A percentile compares a stretch with the other conserved stretches of the same genome.
Conservation (phyloP, 2,797 vertebrate genomes). For the Neomorphus geoffroyi region DNA sequence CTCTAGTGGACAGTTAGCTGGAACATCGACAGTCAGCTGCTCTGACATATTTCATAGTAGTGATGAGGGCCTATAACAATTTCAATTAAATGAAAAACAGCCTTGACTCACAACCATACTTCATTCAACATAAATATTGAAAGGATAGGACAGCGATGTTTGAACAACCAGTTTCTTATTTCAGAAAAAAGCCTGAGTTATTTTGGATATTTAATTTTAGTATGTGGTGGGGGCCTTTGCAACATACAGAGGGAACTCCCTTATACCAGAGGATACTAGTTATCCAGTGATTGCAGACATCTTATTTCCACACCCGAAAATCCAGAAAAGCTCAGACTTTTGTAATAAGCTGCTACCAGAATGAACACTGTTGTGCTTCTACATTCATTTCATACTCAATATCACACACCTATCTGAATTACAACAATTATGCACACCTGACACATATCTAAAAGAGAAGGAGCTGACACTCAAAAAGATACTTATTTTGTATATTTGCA, state of each 20-base stretch:
- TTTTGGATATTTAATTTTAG: neutral
- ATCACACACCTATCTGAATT: neutral
- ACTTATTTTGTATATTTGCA: neutral
- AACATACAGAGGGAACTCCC: neutral
- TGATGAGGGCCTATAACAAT: neutral
- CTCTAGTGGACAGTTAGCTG: neutral
- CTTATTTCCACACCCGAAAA: neutral
- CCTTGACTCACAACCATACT: neutral
- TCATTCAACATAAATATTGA: neutral
- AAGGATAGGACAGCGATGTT: neutral
- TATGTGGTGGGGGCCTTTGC: neutral
- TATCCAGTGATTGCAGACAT: neutral
- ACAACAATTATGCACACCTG: neutral
- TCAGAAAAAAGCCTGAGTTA: neutral
- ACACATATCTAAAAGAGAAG: rapidly evolving
- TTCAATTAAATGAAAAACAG: neutral
- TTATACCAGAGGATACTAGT: neutral
- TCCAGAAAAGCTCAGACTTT: neutral
- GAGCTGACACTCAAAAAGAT: neutral
- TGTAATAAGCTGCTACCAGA: neutral
- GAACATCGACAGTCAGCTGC: neutral
- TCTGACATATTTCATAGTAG: neutral
- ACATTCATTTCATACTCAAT: neutral
- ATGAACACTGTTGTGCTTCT: neutral
- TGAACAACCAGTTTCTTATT: neutral